A percentile compares a stretch with the other conserved stretches of the same genome.
phyloP scores from a whole-genome alignment of 2,113 vertebrate genomes.

The Hippocampus barbouri region DNA sequence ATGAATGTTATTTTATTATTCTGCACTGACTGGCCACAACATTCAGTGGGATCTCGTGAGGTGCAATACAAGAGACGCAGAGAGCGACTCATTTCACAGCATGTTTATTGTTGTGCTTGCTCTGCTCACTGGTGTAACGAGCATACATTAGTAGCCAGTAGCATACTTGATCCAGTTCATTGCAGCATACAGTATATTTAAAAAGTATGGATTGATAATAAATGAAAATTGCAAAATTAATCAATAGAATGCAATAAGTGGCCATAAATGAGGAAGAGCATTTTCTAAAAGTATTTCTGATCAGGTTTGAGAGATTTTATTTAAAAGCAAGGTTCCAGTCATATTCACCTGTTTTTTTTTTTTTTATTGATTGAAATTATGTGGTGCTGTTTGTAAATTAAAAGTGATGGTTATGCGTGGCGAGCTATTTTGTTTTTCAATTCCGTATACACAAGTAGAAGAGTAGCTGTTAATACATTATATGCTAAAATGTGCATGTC shows the following conservation, averaged over 20 bases:
- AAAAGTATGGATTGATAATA: neutral
- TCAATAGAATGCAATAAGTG: neutral
- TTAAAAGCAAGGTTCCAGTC: too few species aligned
- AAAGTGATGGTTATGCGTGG: neutral
- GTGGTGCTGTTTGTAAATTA: neutral
- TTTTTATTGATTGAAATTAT: neutral
- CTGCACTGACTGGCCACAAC: slow-evolving; percentile 1
- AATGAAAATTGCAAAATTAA: neutral
- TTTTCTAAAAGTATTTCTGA: too few species aligned
- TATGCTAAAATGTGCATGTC: neutral
- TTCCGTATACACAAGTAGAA: too few species aligned
- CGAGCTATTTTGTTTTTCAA: too few species aligned
- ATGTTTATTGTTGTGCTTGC: neutral
- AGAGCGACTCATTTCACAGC: neutral
- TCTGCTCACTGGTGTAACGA: neutral
- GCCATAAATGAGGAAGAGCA: too few species aligned
- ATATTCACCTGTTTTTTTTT: neutral
- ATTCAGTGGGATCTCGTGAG: neutral
- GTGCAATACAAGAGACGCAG: neutral
- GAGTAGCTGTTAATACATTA: neutral
- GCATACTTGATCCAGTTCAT: too few species aligned
- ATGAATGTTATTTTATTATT: slow-evolving; percentile 12
- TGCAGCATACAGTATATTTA: neutral
- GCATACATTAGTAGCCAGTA: neutral
- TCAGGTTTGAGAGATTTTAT: neutral